These are phyloP conservation scores for Xenopus petersii DNA, from an alignment of 2,797 vertebrate genomes.

Conservation along the genomic window DNA sequence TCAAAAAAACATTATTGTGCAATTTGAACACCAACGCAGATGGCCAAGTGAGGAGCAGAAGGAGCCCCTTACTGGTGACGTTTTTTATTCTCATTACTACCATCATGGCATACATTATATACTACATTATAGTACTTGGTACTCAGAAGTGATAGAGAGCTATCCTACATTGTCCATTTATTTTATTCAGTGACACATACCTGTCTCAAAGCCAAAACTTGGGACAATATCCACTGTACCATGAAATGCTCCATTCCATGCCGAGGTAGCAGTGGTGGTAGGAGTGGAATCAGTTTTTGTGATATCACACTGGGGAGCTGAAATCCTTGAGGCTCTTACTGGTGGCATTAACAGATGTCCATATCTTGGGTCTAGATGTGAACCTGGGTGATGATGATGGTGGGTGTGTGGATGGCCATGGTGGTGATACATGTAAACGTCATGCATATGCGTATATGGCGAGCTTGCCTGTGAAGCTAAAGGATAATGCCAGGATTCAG, in stretches of 20 bases:
- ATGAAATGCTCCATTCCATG: conserved; percentile 86
- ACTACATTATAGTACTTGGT: no score
- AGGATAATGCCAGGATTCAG: conserved; percentile 89
- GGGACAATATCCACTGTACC: conserved; percentile 83
- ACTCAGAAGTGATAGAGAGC: no score
- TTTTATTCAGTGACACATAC: conserved; percentile 60
- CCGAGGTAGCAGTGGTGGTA: conserved; percentile 70
- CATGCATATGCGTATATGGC: conserved; percentile 85
- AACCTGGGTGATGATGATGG: conserved; percentile 68
- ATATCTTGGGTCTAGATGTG: conserved; percentile 81
- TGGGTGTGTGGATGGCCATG: conserved; percentile 66
- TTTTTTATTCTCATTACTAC: neutral
- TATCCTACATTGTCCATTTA: no score
- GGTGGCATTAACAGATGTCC: conserved; percentile 84
- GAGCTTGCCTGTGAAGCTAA: conserved; percentile 81
- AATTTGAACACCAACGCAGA: no score
- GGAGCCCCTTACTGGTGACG: neutral
- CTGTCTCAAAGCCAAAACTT: conserved; percentile 80
- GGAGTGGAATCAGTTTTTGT: conserved; percentile 80
- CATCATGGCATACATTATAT: no score
- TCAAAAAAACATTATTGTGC: no score
- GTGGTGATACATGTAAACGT: conserved; percentile 79
- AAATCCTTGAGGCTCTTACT: conserved; percentile 72
- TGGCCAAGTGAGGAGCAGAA: no score
- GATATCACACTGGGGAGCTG: conserved; percentile 73